Conservation (phyloP, 2,888 invertebrate genomes). For the Drosophila fulvimacula region DNA sequence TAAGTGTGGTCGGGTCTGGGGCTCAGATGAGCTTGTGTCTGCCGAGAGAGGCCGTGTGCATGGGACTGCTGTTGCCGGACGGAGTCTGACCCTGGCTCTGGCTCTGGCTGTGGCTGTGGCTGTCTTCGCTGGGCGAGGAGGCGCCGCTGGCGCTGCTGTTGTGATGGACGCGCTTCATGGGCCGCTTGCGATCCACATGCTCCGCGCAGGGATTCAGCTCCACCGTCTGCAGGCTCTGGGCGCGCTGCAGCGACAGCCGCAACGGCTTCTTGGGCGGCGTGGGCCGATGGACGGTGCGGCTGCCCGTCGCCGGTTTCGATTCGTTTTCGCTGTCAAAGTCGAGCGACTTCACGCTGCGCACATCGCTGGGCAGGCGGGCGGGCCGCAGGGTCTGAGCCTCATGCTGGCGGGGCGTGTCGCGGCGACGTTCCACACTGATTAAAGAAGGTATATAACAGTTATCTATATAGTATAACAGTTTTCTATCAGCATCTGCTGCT, state of each 20-base stretch:
- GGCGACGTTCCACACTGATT: constrained; percentile 72
- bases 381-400: constrained; percentile 67
- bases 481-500: background rate
- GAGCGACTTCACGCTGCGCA: constrained; percentile 89
- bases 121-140: constrained; percentile 57
- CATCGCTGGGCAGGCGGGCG: constrained; percentile 75
- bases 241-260: constrained; percentile 92
- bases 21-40: constrained; percentile 82
- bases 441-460: no score
- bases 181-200: constrained; percentile 81
- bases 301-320: constrained; percentile 59
- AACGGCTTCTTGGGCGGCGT: constrained; percentile 94
- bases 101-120: no score
- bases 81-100: constrained; percentile 30
- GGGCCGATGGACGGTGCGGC: constrained; percentile 87
- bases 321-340: constrained; percentile 92
- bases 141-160: constrained; percentile 62
- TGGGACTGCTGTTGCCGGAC: constrained; percentile 80
- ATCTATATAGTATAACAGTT: no score
- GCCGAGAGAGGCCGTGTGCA: constrained; percentile 83
- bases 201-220: constrained; percentile 79
- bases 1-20: constrained; percentile 24
- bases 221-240: constrained; percentile 92
- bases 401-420: constrained; percentile 67
- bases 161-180: constrained; percentile 83